phyloP scores from a whole-genome alignment of 1,140 invertebrate genomes.

The Neodiprion virginianus region DNA sequence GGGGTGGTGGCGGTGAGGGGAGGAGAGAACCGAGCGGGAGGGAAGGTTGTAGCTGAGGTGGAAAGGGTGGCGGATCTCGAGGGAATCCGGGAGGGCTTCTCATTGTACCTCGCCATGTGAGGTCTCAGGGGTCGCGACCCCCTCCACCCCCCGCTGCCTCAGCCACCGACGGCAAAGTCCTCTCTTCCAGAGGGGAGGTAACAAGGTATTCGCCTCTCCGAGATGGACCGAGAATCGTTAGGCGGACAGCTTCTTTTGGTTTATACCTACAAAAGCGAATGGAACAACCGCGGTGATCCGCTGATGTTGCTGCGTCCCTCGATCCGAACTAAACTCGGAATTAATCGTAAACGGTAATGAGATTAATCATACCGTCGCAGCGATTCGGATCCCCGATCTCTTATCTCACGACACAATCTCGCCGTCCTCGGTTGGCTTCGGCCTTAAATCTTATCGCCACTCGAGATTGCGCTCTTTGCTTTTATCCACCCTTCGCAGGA shows the following conservation, averaged over 20 bases:
- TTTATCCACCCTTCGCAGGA: too few relatives aligned
- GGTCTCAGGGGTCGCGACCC: conserved; percentile 40
- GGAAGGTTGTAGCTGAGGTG: conserved; percentile 13
- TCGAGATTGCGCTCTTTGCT: too few relatives aligned
- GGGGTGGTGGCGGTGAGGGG: neutral
- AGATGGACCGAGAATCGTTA: neutral
- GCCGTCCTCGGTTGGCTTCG: too few relatives aligned
- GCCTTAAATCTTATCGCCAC: too few relatives aligned
- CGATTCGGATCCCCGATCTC: neutral
- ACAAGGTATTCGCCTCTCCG: neutral
- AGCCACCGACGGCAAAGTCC: neutral
- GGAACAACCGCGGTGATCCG: neutral
- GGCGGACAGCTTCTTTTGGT: neutral
- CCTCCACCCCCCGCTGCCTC: conserved; percentile 37
- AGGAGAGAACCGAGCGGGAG: neutral
- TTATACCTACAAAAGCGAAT: neutral
- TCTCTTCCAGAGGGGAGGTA: neutral
- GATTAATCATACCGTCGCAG: neutral
- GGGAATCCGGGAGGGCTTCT: conserved; percentile 20
- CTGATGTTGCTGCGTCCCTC: neutral
- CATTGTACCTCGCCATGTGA: conserved; percentile 48
- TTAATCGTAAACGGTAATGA: neutral
- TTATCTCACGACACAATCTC: too few relatives aligned
- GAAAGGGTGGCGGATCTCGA: conserved; percentile 4
- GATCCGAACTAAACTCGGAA: neutral